Evolutionary conservation across 2,113 vertebrate genomes (phyloP).

Genomic region (Ictalurus punctatus): DNA sequence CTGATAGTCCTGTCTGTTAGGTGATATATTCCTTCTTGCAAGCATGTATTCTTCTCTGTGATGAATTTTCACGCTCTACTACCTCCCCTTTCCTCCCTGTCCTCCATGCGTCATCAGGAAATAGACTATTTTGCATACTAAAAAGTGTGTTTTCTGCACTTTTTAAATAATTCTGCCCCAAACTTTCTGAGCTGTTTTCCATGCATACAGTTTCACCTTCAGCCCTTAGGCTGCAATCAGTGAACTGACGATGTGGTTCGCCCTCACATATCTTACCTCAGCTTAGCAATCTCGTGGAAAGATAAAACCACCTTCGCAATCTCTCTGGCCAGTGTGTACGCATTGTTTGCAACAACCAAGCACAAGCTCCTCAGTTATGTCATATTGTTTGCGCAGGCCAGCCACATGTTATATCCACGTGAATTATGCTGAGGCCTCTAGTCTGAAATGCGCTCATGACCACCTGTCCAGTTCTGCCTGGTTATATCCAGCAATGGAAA

Average conservation of each 20-base stretch:
- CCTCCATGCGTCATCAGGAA: background rate
- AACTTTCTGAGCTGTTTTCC: background rate
- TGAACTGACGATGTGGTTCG: background rate
- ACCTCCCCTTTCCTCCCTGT: background rate
- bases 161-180: background rate
- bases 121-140: background rate
- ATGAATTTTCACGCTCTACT: background rate
- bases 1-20: background rate
- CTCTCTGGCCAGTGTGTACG: background rate
- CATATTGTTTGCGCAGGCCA: background rate
- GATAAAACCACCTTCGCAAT: background rate
- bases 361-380: background rate
- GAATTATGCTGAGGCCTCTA: background rate
- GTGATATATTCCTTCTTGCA: background rate
- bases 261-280: background rate
- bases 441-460: background rate
- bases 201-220: background rate
- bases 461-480: background rate
- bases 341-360: background rate
- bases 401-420: background rate
- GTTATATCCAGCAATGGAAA: background rate
- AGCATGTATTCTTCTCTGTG: background rate
- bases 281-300: background rate
- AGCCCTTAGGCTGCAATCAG: background rate
- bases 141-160: background rate